These are phyloP conservation scores for Heliocidaris tuberculata DNA, from an alignment of 35 echinoderm and acorn worm genomes.

Conservation along the genomic window DNA sequence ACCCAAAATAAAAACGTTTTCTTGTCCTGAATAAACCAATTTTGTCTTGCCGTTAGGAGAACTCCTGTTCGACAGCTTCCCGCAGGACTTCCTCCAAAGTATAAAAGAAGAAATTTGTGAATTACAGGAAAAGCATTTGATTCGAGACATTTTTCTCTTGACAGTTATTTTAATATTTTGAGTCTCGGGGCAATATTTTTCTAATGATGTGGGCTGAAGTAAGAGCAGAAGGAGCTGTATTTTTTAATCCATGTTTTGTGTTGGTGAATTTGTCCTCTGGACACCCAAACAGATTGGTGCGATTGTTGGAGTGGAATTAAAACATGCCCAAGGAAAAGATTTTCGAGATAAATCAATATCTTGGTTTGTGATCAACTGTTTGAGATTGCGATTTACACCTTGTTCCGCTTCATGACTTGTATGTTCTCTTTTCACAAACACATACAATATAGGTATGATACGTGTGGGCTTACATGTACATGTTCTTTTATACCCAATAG, in stretches of 20 bases:
- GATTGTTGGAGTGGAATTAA: neutral
- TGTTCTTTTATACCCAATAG: no score
- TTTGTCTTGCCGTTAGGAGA: neutral
- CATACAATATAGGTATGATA: no score
- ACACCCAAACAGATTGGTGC: neutral
- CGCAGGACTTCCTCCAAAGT: neutral
- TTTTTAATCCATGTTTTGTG: conserved; percentile 8
- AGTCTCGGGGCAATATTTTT: neutral
- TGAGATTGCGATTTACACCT: neutral
- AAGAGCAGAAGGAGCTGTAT: neutral
- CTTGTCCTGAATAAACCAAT: neutral
- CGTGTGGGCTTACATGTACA: no score
- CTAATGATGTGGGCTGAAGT: neutral
- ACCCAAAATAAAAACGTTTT: neutral
- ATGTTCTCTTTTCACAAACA: no score
- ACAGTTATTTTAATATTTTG: neutral
- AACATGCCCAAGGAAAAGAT: neutral
- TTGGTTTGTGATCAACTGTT: neutral
- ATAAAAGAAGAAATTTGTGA: neutral
- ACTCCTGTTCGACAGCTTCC: neutral
- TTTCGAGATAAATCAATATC: neutral
- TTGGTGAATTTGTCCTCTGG: neutral
- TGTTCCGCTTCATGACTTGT: neutral
- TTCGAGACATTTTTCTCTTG: neutral
- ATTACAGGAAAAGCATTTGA: neutral